Percentiles rank a stretch among this genome's conserved stretches.
Conservation (phyloP, 1,140 invertebrate species). For the Whitmania pigra region DNA sequence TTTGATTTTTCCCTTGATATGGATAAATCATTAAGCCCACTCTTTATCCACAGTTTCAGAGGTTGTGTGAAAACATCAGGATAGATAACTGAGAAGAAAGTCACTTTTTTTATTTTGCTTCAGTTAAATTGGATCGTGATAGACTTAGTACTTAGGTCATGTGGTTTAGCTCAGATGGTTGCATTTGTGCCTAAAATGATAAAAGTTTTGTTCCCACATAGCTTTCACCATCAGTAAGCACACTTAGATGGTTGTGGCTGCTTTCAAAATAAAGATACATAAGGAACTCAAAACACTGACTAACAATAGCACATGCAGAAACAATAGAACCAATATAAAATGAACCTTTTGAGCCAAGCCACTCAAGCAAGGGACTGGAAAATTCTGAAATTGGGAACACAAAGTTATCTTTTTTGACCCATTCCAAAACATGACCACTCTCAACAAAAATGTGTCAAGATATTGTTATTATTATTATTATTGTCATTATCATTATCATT, state of each 20-base stretch:
- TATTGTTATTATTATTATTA: conserved; percentile 1
- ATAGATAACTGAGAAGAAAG: conserved; percentile 33
- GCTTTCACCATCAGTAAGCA: too few species aligned
- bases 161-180: not conserved
- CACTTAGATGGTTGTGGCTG: not conserved
- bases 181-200: too few species aligned
- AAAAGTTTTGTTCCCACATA: not conserved
- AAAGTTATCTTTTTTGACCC: conserved; percentile 85
- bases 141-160: too few species aligned
- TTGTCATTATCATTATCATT: too few species aligned
- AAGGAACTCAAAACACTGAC: too few species aligned
- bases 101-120: not conserved
- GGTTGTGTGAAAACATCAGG: conserved; percentile 34
- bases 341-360: conserved; percentile 58
- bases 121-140: not conserved
- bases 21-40: conserved; percentile 64
- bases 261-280: not conserved
- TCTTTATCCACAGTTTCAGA: conserved; percentile 35
- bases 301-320: not conserved
- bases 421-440: conserved; percentile 56
- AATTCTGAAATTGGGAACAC: conserved; percentile 73
- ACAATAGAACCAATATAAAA: conserved; percentile 2
- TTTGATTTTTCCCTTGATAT: conserved; percentile 66
- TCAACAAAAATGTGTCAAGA: conserved; percentile 35
- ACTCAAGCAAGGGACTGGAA: conserved; percentile 61